These are phyloP conservation scores for Copsychus sechellarum DNA, from an alignment of 2,113 vertebrate species.

Conservation along the genomic window DNA sequence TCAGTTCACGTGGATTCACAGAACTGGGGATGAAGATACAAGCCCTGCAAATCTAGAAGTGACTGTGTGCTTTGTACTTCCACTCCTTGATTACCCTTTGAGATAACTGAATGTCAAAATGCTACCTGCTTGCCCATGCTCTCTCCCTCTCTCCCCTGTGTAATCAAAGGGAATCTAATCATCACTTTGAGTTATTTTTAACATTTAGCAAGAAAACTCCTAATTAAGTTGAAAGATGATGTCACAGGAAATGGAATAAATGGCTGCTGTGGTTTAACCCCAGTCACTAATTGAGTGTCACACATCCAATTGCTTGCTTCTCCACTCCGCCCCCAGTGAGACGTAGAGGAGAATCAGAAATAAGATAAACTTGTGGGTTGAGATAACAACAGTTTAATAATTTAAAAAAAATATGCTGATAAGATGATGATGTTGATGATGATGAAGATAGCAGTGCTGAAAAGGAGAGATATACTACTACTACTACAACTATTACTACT, in stretches of 20 bases:
- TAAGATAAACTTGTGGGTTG: neutral
- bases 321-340: accelerated
- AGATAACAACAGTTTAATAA: neutral
- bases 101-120: neutral
- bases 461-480: neutral
- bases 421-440: neutral
- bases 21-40: neutral
- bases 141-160: neutral
- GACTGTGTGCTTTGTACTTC: neutral
- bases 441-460: neutral
- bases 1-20: neutral
- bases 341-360: neutral
- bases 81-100: neutral
- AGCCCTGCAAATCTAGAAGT: neutral
- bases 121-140: neutral
- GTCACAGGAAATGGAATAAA: constrained; percentile 24
- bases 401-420: neutral
- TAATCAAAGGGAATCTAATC: neutral
- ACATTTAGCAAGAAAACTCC: neutral
- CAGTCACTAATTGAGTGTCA: neutral
- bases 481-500: neutral
- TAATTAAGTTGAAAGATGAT: neutral
- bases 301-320: accelerated
- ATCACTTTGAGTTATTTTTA: constrained; percentile 17
- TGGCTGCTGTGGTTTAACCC: neutral